Evolutionary conservation across 2,888 invertebrate species (phyloP), one percentile per base, ranked within the genome.

Genomic region (Gari tellinella): DNA sequence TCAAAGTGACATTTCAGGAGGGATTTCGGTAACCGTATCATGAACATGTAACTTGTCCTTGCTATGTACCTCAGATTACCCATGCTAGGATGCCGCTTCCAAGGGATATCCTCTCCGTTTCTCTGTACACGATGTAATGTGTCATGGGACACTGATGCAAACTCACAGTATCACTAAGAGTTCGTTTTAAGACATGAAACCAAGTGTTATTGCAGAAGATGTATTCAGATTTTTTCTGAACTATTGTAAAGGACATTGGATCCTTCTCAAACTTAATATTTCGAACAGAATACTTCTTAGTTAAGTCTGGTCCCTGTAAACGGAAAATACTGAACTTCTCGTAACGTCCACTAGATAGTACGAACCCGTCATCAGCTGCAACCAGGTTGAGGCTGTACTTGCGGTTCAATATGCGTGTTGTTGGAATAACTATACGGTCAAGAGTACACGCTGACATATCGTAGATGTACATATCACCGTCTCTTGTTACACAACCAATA

Each of bases 1-100:
- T 70, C 48, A 10, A 48, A 12, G 23, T 64, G 26, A 31, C 70
- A 70, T 12, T 55, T 52, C 10, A 70, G 48, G 17, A 25, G 48
- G 0, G 46, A 25, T 25, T 53, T 60, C 21, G 70, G 46, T 2
- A 70, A n/a, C 1, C 38, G 31, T 31, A 70, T 23, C 5, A 58
- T 19, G 45, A 55, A 53, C 21, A 64, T 40, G 0, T 31, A 41
- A 5, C 21, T 14, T 5, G 19, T 15, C n/a, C 52, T 19, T 15
- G 49, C 19, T 1, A 19, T n/a, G 37, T n/a, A 2, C 1, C 10
- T 5, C n/a, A 43, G 19, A 15, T 37, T 2, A 15, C 43, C n/a
- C 17, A 45, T 51, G 1, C n/a, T n/a, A 41, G 19, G 31, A 31
- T 7, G 31, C 31, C 10, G 31, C 31, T 10, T 31, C 31, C 31